A percentile compares a stretch with the other conserved stretches of the same genome.
phyloP scores from a whole-genome alignment of 2,888 invertebrate genomes.

The Drosophila neonasuta region DNA sequence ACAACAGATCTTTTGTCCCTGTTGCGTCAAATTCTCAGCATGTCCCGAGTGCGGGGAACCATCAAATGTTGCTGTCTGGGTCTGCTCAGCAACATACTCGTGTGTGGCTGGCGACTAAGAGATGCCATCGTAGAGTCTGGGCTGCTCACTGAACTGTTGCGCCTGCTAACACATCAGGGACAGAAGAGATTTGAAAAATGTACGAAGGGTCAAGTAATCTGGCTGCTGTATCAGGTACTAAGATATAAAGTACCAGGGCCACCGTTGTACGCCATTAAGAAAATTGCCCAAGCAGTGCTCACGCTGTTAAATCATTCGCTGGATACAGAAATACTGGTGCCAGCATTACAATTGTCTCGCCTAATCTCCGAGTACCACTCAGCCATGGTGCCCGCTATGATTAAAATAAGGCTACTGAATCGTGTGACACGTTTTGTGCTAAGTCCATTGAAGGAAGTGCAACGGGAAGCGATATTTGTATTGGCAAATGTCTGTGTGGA shows the following conservation, averaged over 20 bases:
- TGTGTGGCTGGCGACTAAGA: constrained; percentile 42
- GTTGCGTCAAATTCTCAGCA: constrained; percentile 11
- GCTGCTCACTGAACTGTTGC: constrained; percentile 30
- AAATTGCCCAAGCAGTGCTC: constrained; percentile 25
- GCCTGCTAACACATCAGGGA: constrained; percentile 16
- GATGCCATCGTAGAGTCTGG: constrained; percentile 50
- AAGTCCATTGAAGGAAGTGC: constrained; percentile 45
- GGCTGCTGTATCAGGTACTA: constrained; percentile 53
- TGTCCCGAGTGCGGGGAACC: not conserved
- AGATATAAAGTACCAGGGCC: constrained; percentile 47
- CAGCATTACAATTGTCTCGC: constrained; percentile 37
- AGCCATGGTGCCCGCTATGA: constrained; percentile 31
- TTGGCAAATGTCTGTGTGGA: constrained; percentile 44
- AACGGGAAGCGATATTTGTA: constrained; percentile 49
- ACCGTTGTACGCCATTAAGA: constrained; percentile 10
- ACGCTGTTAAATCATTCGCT: constrained; percentile 16
- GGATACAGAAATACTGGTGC: constrained; percentile 38
- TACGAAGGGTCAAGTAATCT: constrained; percentile 20
- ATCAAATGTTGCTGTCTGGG: constrained; percentile 27
- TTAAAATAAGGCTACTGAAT: constrained; percentile 22
- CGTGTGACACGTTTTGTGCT: constrained; percentile 34
- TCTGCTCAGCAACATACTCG: constrained; percentile 51
- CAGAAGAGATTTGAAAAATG: constrained; percentile 3
- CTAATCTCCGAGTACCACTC: constrained; percentile 55
- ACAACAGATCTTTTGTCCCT: constrained; percentile 31